Percentiles rank a stretch among this genome's conserved stretches.
These are phyloP conservation scores for Eupeodes luniger DNA, from an alignment of 2,888 invertebrate genomes.

Conservation along the genomic window DNA sequence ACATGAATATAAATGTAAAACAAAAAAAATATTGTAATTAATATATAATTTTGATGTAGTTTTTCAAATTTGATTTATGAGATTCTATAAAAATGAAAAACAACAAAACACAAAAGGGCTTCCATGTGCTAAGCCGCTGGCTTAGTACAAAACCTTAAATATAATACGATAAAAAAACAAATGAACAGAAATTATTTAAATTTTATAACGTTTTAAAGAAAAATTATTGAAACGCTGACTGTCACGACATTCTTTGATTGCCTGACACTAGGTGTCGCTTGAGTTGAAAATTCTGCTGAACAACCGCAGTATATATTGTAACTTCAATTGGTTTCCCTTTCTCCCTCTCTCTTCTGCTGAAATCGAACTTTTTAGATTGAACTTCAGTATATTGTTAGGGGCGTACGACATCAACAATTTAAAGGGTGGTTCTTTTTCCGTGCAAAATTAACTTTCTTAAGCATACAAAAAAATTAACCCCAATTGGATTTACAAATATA, in stretches of 20 bases:
- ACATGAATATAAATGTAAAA: conserved; percentile 58
- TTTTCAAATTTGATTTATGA: conserved; percentile 59
- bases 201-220: conserved; percentile 44
- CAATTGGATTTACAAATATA: conserved; percentile 73
- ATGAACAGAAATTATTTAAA: conserved; percentile 54
- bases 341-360: neutral
- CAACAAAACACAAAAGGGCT: conserved; percentile 84
- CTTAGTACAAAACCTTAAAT: conserved; percentile 77
- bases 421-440: conserved; percentile 41
- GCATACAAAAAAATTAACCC: conserved; percentile 51
- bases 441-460: conserved; percentile 11
- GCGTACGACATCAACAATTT: neutral
- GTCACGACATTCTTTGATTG: conserved; percentile 64
- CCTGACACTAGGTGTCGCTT: conserved; percentile 51
- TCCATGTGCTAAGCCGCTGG: conserved; percentile 80
- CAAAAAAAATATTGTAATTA: conserved; percentile 58
- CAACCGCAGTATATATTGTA: conserved; percentile 70
- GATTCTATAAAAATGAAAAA: conserved; percentile 72
- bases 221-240: conserved; percentile 76
- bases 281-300: conserved; percentile 69
- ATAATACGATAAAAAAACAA: conserved; percentile 31
- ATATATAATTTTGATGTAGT: conserved; percentile 64
- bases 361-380: neutral
- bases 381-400: neutral
- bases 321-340: conserved; percentile 67